Percentiles rank a stretch among this genome's conserved stretches.
These are phyloP conservation scores for Antheraea pernyi DNA, from an alignment of 1,140 invertebrate genomes.

Conservation along the genomic window DNA sequence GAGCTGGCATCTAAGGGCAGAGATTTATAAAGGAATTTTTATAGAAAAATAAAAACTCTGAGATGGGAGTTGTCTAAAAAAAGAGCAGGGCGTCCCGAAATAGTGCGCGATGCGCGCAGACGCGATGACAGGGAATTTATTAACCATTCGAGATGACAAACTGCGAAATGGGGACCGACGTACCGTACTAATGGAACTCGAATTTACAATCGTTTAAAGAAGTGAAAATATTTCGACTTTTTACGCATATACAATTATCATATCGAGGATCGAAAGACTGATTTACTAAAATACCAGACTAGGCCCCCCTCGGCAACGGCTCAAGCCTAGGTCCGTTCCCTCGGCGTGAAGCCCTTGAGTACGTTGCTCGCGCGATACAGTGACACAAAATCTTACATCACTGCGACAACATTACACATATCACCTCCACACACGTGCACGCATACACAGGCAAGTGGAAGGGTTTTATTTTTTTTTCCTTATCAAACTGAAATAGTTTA, in stretches of 20 bases:
- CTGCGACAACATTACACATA: no score
- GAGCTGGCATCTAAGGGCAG: conserved; percentile 1
- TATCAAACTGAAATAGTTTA: no score
- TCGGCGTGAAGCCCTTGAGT: no score
- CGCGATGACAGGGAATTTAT: conserved; percentile 73
- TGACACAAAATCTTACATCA: no score
- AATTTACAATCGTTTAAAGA: not conserved
- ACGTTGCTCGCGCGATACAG: no score
- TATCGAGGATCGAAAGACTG: no score
- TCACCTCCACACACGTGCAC: no score
- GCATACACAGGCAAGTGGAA: no score
- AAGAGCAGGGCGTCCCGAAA: conserved; percentile 47
- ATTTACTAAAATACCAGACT: no score
- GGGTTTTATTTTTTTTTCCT: no score
- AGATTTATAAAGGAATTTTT: conserved; percentile 8
- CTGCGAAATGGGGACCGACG: conserved; percentile 44
- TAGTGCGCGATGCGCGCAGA: conserved; percentile 44
- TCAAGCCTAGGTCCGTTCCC: no score
- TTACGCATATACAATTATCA: not conserved
- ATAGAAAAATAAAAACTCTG: conserved; percentile 7
- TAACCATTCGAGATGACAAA: conserved; percentile 66
- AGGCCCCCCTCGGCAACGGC: no score
- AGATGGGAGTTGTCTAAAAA: conserved; percentile 34
- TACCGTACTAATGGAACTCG: conserved; percentile 31
- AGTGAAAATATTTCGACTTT: not conserved